Base-by-base conservation (phyloP, 2,888 invertebrate species). In the Acrobasis consociella region DNA sequence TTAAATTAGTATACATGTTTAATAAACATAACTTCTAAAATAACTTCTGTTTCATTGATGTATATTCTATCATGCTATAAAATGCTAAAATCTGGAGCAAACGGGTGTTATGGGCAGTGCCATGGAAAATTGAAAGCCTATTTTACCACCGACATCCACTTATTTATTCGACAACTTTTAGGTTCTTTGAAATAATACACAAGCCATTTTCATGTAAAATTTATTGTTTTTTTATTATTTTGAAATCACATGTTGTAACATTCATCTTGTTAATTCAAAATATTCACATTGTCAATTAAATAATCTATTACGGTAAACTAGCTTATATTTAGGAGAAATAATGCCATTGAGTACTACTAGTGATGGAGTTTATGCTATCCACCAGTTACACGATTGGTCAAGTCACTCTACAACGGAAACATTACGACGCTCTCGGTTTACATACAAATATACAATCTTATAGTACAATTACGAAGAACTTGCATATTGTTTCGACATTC, bases 261-360 rank as follows among this genome's bases (percentile, higher is more conserved):
- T 94, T 94, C 93, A 94, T 94, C 91, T 94, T 93, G 91, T 89
- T 83, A 93, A 93, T 93, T 94, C 94, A 93, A 93, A 93, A 94
- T 94, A 94, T 94, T 94, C 93, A 94, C 94, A 94, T 93, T 94
- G 92, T 93, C 93, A 93, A 93, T 93, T 91, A 90, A 92, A 93
- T 93, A 93, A 92, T 93, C 93, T 93, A 93, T 93, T 92, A 91
- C 91, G 88, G 93, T 92, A 89, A 85, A 89, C 93, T 93, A 93
- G 93, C 91, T 91, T 91, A 91, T 67, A 86, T 72, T 86, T 88
- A 90, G 74, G 86, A 91, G 90, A 91, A 91, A 89, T 91, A 92
- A 92, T 91, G 91, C 91, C 92, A 89, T 89, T 85, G 88, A 86
- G 86, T 86, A 87, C 88, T 89, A 88, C 84, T 77, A 78, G 65